Conservation (phyloP, 2,113 vertebrate species). For the Ammospiza caudacuta region DNA sequence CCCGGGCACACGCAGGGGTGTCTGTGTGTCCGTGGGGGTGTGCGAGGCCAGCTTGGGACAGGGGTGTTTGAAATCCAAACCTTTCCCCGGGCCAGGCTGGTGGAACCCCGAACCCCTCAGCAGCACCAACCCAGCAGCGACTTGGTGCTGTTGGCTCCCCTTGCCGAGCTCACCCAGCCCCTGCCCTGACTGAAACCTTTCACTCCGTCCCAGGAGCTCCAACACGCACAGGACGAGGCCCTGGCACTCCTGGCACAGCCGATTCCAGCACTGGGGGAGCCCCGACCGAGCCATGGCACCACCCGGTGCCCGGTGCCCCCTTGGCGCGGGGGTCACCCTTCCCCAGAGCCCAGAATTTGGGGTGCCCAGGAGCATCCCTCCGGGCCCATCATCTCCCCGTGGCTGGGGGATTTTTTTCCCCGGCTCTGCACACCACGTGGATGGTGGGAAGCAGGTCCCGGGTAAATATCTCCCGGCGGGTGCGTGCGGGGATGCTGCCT, state of each 20-base stretch:
- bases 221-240: background rate
- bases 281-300: background rate
- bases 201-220: background rate
- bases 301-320: background rate
- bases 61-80: background rate
- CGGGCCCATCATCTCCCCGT: background rate
- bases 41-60: fast-evolving
- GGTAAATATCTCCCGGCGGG: conserved; percentile 44
- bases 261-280: fast-evolving
- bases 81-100: background rate
- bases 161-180: background rate
- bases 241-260: background rate
- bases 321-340: fast-evolving
- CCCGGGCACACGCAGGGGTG: fast-evolving
- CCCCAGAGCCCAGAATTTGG: background rate
- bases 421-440: background rate
- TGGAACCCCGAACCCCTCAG: fast-evolving
- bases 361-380: background rate
- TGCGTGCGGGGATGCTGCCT: conserved; percentile 25
- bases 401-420: background rate
- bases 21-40: fast-evolving
- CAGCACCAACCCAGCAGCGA: fast-evolving
- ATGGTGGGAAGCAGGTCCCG: background rate
- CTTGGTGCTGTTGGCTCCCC: fast-evolving
- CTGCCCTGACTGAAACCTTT: background rate